Conservation (phyloP, 2,888 invertebrate genomes). For the Mystacides longicornis region DNA sequence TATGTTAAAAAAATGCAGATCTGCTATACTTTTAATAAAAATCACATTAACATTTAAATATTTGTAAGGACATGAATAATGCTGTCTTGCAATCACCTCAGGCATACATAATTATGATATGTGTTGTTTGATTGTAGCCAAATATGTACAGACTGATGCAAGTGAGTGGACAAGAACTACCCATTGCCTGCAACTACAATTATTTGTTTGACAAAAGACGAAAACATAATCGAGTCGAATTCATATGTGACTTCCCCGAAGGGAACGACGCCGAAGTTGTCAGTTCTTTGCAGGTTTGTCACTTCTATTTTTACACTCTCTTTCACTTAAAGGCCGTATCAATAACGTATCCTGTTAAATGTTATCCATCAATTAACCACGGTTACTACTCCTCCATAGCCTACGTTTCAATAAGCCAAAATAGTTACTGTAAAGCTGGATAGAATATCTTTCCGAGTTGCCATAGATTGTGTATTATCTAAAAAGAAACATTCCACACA, state of each 20-base stretch:
- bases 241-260: constrained; percentile 82
- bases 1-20: too few species aligned
- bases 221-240: constrained; percentile 77
- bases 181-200: constrained; percentile 72
- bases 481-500: too few species aligned
- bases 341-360: too few species aligned
- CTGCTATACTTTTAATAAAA: neutral
- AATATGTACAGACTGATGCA: constrained; percentile 87
- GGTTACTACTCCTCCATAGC: too few species aligned
- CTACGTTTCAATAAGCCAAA: too few species aligned
- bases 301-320: too few species aligned
- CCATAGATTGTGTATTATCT: too few species aligned
- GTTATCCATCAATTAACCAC: too few species aligned
- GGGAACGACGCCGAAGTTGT: constrained; percentile 86
- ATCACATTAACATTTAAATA: neutral
- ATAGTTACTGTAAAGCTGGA: too few species aligned
- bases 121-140: constrained; percentile 51
- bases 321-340: too few species aligned
- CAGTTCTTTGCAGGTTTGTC: constrained; percentile 66
- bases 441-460: too few species aligned
- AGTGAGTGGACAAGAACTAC: constrained; percentile 72
- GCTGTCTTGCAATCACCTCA: neutral
- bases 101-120: neutral
- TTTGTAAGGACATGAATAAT: neutral
- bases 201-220: constrained; percentile 69